These are phyloP conservation scores for Mylabris sibirica DNA, from an alignment of 2,888 invertebrate genomes.

Conservation along the genomic window DNA sequence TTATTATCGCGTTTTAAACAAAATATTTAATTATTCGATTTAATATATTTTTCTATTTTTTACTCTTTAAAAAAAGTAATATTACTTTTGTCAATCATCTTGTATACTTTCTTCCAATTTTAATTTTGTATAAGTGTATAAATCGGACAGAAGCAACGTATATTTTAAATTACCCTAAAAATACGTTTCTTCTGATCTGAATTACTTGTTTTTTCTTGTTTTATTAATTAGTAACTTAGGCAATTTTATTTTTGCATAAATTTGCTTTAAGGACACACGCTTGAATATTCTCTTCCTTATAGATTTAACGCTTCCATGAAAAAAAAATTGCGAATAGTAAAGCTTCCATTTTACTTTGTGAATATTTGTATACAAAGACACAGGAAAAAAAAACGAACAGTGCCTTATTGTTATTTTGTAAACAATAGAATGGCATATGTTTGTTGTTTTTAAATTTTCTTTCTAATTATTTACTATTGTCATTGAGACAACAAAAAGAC, in stretches of 20 bases:
- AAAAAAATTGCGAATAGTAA: slow-evolving; percentile 27
- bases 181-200: slow-evolving; percentile 21
- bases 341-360: slow-evolving; percentile 26
- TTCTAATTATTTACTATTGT: neutral
- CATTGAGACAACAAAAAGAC: slow-evolving; percentile 38
- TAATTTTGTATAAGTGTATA: slow-evolving; percentile 33
- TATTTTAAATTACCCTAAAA: neutral
- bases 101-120: slow-evolving; percentile 46
- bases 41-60: slow-evolving; percentile 55
- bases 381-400: slow-evolving; percentile 40
- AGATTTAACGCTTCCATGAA: slow-evolving; percentile 29
- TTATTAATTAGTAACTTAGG: slow-evolving; percentile 56
- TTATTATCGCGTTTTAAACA: slow-evolving; percentile 46
- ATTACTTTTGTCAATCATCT: slow-evolving; percentile 37
- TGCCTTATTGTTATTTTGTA: slow-evolving; percentile 52
- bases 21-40: slow-evolving; percentile 54
- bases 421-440: slow-evolving; percentile 53
- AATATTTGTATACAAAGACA: neutral
- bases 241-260: slow-evolving; percentile 59
- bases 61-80: slow-evolving; percentile 44
- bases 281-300: slow-evolving; percentile 25
- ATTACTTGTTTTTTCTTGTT: too few species aligned
- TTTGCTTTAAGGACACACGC: slow-evolving; percentile 56
- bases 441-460: slow-evolving; percentile 35
- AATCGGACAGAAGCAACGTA: slow-evolving; percentile 15